These are phyloP conservation scores for Oreochromis tanganicae DNA, from an alignment of 2,113 vertebrate genomes.

Conservation along the genomic window DNA sequence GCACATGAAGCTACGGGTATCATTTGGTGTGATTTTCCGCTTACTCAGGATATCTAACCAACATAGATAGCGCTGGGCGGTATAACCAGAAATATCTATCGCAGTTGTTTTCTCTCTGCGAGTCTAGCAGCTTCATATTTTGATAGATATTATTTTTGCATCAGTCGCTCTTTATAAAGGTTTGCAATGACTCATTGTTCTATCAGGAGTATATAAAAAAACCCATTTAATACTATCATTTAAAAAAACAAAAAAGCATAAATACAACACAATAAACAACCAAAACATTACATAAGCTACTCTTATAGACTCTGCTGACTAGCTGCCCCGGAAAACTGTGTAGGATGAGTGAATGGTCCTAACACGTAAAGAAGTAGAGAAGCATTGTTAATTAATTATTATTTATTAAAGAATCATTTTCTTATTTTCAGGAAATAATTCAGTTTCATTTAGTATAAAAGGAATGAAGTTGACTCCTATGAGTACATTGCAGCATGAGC, in stretches of 20 bases:
- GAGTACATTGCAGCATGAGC: accelerated
- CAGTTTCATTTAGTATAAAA: not conserved
- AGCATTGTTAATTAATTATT: not conserved
- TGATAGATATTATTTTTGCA: not conserved
- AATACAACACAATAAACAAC: not conserved
- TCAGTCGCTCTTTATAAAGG: not conserved
- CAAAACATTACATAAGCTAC: not conserved
- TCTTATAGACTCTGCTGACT: not conserved
- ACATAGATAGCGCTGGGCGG: not conserved
- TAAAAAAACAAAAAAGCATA: not conserved
- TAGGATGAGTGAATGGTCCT: not conserved
- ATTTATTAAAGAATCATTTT: not conserved
- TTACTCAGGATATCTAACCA: not conserved
- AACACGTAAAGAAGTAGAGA: not conserved
- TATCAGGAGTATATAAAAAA: accelerated
- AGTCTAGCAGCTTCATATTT: not conserved
- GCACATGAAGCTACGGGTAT: not conserved
- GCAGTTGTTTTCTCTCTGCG: not conserved
- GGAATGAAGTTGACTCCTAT: not conserved
- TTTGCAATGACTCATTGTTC: not conserved
- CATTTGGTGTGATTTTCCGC: not conserved
- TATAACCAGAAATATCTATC: not conserved
- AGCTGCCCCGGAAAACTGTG: not conserved
- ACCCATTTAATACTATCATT: accelerated
- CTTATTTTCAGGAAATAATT: not conserved